Evolutionary conservation across 2,113 vertebrate species (phyloP).

Genomic region (Solea senegalensis): DNA sequence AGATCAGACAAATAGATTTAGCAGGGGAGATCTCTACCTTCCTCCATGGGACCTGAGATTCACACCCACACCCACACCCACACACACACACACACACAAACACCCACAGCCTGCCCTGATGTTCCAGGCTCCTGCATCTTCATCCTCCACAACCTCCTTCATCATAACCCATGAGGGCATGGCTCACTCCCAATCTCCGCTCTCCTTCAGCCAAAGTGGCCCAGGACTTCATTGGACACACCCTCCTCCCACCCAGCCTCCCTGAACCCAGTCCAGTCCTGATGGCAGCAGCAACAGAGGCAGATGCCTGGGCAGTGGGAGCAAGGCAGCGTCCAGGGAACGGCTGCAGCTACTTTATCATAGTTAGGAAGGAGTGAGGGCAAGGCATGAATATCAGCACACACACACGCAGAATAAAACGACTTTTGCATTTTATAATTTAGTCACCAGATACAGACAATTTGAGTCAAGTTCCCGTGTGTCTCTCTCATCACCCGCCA

Average conservation of each 20-base stretch:
- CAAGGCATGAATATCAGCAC: slow-evolving; percentile 50
- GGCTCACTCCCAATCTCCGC: slow-evolving; percentile 52
- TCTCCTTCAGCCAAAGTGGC: slow-evolving; percentile 50
- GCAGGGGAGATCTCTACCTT: slow-evolving; percentile 49
- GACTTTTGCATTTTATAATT: too few relatives aligned
- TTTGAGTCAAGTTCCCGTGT: too few relatives aligned
- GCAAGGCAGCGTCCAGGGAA: slow-evolving; percentile 52
- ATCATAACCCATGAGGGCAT: slow-evolving; percentile 57
- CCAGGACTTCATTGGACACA: slow-evolving; percentile 17
- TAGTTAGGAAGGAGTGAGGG: slow-evolving; percentile 56
- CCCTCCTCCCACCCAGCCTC: slow-evolving; percentile 10
- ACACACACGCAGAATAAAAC: neutral
- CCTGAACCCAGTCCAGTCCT: slow-evolving; percentile 62
- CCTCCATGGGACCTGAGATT: slow-evolving; percentile 59
- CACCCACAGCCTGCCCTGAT: slow-evolving; percentile 58
- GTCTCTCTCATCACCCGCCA: too few relatives aligned
- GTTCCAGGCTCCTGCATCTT: slow-evolving; percentile 53
- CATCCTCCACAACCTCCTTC: slow-evolving; percentile 37
- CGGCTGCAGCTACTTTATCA: slow-evolving; percentile 54
- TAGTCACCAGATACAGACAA: too few relatives aligned
- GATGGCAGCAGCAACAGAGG: slow-evolving; percentile 66
- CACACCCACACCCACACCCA: slow-evolving; percentile 30
- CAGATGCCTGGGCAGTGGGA: slow-evolving; percentile 73
- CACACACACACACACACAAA: neutral
- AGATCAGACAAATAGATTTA: slow-evolving; percentile 66